Percentiles rank a stretch among this genome's conserved stretches.
Conservation (phyloP, 2,797 vertebrate species). For the Heliangelus exortis region DNA sequence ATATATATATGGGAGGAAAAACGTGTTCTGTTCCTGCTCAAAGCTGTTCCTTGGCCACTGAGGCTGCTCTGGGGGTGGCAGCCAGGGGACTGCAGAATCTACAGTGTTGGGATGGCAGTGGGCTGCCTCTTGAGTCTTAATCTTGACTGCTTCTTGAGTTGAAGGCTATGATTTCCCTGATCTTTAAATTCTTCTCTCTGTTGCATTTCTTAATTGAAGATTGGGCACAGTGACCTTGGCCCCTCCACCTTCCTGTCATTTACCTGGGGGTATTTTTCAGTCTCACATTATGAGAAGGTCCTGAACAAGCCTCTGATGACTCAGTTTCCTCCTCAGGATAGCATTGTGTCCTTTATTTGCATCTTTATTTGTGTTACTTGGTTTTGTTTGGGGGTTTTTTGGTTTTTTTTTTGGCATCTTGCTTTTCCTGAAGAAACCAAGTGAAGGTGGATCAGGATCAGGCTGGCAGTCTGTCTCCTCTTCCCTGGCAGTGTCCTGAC, state of each 20-base stretch:
- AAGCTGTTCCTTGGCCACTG: neutral
- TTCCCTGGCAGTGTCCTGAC: neutral
- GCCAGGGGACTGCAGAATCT: neutral
- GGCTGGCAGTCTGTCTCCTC: conserved; percentile 1
- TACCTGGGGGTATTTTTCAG: neutral
- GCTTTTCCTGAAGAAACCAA: neutral
- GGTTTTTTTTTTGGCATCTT: accelerated
- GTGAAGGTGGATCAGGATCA: neutral
- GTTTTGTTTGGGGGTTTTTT: neutral
- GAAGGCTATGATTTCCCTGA: neutral
- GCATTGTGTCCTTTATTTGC: conserved; percentile 45
- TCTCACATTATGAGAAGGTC: neutral
- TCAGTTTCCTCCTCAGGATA: conserved; percentile 53
- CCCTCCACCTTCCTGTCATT: neutral
- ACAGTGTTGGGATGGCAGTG: accelerated
- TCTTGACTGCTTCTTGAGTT: too few species aligned
- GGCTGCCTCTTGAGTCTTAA: neutral
- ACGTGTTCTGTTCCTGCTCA: accelerated
- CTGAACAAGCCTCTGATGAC: conserved; percentile 49
- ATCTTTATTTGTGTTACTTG: neutral
- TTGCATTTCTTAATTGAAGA: neutral
- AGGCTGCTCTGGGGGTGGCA: neutral
- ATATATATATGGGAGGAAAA: neutral
- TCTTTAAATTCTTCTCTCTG: neutral
- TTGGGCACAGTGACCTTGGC: neutral